Conservation (phyloP, 2,113 vertebrate species). For the Otolemur garnettii region DNA sequence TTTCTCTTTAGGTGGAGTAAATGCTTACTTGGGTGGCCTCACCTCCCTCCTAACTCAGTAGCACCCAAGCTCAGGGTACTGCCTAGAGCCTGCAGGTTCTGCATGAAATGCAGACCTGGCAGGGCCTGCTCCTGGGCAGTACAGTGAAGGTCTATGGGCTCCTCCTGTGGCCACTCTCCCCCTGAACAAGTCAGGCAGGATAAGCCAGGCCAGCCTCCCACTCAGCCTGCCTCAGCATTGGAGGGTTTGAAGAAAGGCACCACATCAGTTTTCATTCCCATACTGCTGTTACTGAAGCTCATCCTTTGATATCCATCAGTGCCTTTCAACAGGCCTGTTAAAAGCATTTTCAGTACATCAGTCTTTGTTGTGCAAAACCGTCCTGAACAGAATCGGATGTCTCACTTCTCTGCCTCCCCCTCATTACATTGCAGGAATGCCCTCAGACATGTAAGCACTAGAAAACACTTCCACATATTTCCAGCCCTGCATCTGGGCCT, state of each 20-base stretch:
- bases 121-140: background rate
- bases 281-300: background rate
- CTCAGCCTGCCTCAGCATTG: background rate
- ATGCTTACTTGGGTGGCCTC: background rate
- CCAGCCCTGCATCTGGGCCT: background rate
- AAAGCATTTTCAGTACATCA: conserved; percentile 1
- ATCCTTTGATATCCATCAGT: background rate
- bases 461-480: background rate
- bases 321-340: background rate
- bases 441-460: background rate
- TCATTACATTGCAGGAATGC: conserved; percentile 28
- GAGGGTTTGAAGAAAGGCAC: background rate
- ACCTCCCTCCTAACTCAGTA: background rate
- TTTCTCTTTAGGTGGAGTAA: background rate
- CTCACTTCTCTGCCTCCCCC: background rate
- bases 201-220: background rate
- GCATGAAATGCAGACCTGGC: background rate
- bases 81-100: background rate
- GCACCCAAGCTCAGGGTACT: background rate
- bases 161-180: background rate
- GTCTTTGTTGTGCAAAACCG: background rate
- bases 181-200: background rate
- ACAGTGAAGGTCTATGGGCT: background rate
- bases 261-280: background rate
- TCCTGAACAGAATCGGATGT: background rate